Conservation (phyloP, 2,888 invertebrate species). For the Cosmia pyralina region DNA sequence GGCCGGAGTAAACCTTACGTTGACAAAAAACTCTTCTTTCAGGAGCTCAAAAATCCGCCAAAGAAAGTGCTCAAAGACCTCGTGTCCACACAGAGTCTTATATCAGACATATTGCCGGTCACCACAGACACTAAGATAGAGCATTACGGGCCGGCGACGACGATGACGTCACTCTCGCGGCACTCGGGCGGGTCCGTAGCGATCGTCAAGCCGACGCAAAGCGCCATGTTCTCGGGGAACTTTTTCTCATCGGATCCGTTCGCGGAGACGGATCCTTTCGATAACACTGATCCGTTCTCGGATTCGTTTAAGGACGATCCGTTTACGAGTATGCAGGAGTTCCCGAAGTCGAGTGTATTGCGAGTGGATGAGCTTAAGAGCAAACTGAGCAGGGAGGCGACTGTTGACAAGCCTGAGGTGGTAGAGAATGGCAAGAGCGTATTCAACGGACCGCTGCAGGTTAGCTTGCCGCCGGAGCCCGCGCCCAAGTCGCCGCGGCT, state of each 20-base stretch:
- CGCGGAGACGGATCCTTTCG: conserved; percentile 93
- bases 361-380: conserved; percentile 77
- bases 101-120: conserved; percentile 79
- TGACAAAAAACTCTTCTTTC: conserved; percentile 98
- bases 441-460: conserved; percentile 92
- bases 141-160: conserved; percentile 84
- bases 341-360: conserved; percentile 76
- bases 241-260: conserved; percentile 91
- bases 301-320: conserved; percentile 91
- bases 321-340: conserved; percentile 87
- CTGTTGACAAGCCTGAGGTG: conserved; percentile 66
- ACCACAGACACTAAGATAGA: conserved; percentile 77
- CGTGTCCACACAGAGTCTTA: conserved; percentile 87
- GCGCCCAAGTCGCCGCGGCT: conserved; percentile 84
- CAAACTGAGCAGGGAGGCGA: conserved; percentile 71
- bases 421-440: conserved; percentile 79
- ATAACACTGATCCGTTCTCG: conserved; percentile 92
- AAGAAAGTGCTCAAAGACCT: conserved; percentile 97
- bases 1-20: conserved; percentile 97
- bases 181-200: conserved; percentile 88
- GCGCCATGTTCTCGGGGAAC: conserved; percentile 73
- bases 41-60: conserved; percentile 98
- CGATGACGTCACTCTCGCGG: conserved; percentile 86
- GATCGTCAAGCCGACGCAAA: conserved; percentile 79
- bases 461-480: conserved; percentile 92